These are phyloP conservation scores for Pachypanchax playfairii DNA, from an alignment of 2,113 vertebrate species.

Conservation along the genomic window DNA sequence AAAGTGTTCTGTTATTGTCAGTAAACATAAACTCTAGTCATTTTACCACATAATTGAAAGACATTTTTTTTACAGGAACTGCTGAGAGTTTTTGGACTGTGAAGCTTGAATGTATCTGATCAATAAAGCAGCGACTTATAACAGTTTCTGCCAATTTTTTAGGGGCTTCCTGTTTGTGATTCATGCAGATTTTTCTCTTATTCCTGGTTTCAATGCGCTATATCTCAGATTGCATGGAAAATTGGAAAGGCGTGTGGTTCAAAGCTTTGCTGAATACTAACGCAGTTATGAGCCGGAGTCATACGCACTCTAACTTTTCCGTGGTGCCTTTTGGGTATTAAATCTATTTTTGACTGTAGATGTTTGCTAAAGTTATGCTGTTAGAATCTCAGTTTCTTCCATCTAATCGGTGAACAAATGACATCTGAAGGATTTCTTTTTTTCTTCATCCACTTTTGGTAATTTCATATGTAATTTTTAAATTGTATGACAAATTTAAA, in stretches of 20 bases:
- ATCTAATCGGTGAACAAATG: background rate
- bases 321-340: background rate
- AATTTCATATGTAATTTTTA: conserved; percentile 10
- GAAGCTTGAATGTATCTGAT: conserved; percentile 9
- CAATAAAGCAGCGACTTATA: conserved; percentile 27
- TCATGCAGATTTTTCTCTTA: conserved; percentile 38
- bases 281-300: background rate
- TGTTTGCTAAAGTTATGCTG: background rate
- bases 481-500: conserved; percentile 41
- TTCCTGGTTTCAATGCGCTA: conserved; percentile 14
- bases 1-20: conserved; percentile 1
- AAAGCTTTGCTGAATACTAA: conserved; percentile 36
- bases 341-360: background rate
- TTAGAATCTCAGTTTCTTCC: background rate
- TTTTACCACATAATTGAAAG: conserved; percentile 7
- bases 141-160: background rate
- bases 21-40: conserved; percentile 7
- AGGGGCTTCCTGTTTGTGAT: conserved; percentile 14
- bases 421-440: conserved; percentile 2
- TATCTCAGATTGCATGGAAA: conserved; percentile 30
- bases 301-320: background rate
- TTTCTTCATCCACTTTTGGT: background rate
- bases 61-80: conserved; percentile 7
- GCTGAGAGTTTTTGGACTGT: background rate
- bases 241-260: conserved; percentile 32